Evolutionary conservation across 2,797 vertebrate genomes (phyloP).

Genomic region (Ataeniobius toweri): DNA sequence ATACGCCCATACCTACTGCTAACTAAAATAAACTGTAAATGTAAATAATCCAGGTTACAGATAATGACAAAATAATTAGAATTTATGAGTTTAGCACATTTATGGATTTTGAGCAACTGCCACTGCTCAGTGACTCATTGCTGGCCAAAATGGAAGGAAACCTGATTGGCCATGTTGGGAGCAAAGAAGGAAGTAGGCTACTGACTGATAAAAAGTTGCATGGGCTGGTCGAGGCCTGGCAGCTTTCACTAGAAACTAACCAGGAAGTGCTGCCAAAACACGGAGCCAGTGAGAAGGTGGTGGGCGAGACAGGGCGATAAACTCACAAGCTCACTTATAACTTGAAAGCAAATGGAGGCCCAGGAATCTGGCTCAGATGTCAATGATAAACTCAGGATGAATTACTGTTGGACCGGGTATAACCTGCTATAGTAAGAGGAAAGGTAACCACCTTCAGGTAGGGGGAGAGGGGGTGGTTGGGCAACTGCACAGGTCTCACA

Average conservation of each 20-base stretch:
- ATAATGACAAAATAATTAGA: too few relatives aligned
- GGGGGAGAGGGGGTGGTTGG: conserved; percentile 62
- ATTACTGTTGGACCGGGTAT: conserved; percentile 61
- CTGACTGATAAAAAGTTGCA: conserved; percentile 81
- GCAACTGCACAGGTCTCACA: not conserved
- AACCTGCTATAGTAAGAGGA: conserved; percentile 60
- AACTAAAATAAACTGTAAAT: too few relatives aligned
- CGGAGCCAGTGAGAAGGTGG: conserved; percentile 75
- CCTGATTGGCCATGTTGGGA: conserved; percentile 73
- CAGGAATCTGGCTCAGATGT: conserved; percentile 70
- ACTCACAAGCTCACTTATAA: conserved; percentile 60
- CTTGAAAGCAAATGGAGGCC: conserved; percentile 51
- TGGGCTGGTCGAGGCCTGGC: conserved; percentile 56
- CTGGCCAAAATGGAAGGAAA: conserved; percentile 76
- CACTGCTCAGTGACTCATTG: conserved; percentile 72
- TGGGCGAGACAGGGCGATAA: conserved; percentile 74
- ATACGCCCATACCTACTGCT: too few relatives aligned
- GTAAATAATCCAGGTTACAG: too few relatives aligned
- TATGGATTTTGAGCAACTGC: conserved; percentile 68
- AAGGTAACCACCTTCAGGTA: conserved; percentile 56
- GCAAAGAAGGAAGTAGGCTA: conserved; percentile 79
- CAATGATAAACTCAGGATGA: conserved; percentile 72
- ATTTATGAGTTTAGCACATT: not conserved
- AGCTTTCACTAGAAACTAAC: conserved; percentile 69
- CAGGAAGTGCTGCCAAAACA: conserved; percentile 75